Base-by-base conservation (phyloP, 2,888 invertebrate genomes). In the Lamproptera curius region DNA sequence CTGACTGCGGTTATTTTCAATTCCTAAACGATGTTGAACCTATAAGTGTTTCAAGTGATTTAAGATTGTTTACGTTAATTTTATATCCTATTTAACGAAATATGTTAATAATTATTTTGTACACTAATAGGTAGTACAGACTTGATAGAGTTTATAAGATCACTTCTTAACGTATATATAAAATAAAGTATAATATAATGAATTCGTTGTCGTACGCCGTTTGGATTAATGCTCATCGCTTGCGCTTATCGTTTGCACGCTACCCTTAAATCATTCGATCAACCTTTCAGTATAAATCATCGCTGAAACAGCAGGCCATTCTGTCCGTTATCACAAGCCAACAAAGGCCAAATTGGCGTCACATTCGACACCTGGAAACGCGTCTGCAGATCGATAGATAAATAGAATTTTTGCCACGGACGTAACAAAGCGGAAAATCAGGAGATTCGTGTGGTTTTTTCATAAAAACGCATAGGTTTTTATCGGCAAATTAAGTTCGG, bases 391-490 rank as follows among this genome's bases (percentile, higher is more conserved):
- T 45, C 44, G 31, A 42, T 38, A 31, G 42, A 38, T 47, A 42
- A 38, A 31, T 20, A 20, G 0, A 20, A 34, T 41, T 51, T 40
- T 48, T 35, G 16, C 42, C 43, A 39, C 28, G 39, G 36, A 50
- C 41, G 46, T 45, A 50, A 46, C 46, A 33, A 50, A 42, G 23
- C 43, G 53, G 51, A 49, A 51, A 51, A 49, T 46, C 42, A 31
- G 41, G 34, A 26, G 10, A 1, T 40, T 23, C n/a, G 20, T 45
- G n/a, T 13, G 2, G 9, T 8, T 14, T 10, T 42, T 42, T 33
- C 34, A 17, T 17, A 15, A 1, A 8, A 11, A 31, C 16, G n/a
- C 0, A 28, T 9, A 17, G 20, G 14, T 23, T 23, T 23, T 11
- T 35, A 35, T 5, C 13, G 5, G 6, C 9, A 13, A 23, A 20